Percentiles rank a stretch among this genome's conserved stretches.
Evolutionary conservation across 2,888 invertebrate species (phyloP).

Genomic region (Pachymerium ferrugineum): DNA sequence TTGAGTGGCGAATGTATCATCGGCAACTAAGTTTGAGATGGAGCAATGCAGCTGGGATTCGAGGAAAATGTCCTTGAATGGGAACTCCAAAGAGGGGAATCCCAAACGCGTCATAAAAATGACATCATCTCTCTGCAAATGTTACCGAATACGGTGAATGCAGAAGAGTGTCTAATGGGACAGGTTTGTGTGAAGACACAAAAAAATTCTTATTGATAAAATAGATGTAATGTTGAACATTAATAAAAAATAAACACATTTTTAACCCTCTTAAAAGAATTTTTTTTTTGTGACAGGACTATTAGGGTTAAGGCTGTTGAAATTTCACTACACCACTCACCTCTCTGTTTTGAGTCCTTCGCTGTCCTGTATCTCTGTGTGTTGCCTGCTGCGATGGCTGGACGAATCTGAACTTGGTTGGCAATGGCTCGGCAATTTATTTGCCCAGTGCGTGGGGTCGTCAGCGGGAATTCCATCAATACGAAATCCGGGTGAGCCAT

Average conservation of each 20-base stretch:
- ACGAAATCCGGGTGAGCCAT: slow-evolving; percentile 11
- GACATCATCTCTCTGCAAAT: slow-evolving; percentile 17
- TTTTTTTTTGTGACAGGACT: no score
- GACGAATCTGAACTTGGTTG: not conserved
- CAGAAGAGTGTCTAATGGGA: not conserved
- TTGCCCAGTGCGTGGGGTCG: slow-evolving; percentile 15
- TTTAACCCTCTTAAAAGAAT: no score
- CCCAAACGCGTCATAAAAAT: not conserved
- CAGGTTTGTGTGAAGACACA: not conserved
- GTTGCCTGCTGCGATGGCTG: slow-evolving; percentile 5
- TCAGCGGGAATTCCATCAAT: slow-evolving; percentile 24
- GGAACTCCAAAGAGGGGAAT: slow-evolving; percentile 4
- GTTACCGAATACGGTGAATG: not conserved
- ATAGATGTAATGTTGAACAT: not conserved
- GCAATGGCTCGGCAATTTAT: not conserved
- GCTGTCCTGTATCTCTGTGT: not conserved
- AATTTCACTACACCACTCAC: not conserved
- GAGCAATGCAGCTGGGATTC: no score
- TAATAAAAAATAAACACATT: not conserved
- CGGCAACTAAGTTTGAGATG: no score
- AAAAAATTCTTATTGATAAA: no score
- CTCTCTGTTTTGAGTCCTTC: not conserved
- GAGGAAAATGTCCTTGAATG: not conserved
- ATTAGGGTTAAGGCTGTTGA: no score
- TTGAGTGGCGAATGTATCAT: no score